phyloP scores from a whole-genome alignment of 2,888 invertebrate species.

The Meganola albula region DNA sequence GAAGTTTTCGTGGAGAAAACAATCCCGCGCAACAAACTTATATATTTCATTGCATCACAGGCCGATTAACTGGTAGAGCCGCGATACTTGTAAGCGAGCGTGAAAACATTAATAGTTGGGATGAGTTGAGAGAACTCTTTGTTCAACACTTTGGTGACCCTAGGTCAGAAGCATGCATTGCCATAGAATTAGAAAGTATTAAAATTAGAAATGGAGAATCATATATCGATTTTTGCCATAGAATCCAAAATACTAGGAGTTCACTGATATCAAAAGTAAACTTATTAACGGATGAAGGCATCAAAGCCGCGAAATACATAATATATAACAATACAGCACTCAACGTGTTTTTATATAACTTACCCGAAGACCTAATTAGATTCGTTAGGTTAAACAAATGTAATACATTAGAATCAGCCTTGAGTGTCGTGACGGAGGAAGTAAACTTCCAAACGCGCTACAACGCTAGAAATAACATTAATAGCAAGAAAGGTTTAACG shows the following conservation, averaged over 20 bases:
- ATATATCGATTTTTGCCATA: constrained; percentile 5
- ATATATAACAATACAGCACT: constrained; percentile 4
- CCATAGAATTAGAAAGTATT: constrained; percentile 4
- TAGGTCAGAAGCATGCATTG: constrained; percentile 4
- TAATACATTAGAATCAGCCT: not conserved
- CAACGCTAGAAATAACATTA: not conserved
- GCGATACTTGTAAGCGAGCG: constrained; percentile 3
- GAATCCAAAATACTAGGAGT: constrained; percentile 4
- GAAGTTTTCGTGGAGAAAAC: not conserved
- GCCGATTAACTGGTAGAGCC: constrained; percentile 5
- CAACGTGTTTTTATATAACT: constrained; percentile 6
- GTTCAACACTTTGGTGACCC: constrained; percentile 29
- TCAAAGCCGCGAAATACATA: constrained; percentile 3
- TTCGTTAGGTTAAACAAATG: constrained; percentile 5
- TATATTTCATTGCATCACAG: constrained; percentile 1
- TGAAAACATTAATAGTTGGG: constrained; percentile 1
- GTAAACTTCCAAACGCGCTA: constrained; percentile 3
- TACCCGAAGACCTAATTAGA: constrained; percentile 4
- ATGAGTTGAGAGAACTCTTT: not conserved
- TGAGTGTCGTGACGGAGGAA: constrained; percentile 4
- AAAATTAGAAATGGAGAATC: constrained; percentile 2
- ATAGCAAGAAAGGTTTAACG: no score
- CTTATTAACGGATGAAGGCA: constrained; percentile 1
- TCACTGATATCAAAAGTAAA: constrained; percentile 5
- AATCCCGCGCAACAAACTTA: constrained; percentile 1